Evolutionary conservation across 2,888 invertebrate genomes (phyloP).

Genomic region (Dryococelus australis): DNA sequence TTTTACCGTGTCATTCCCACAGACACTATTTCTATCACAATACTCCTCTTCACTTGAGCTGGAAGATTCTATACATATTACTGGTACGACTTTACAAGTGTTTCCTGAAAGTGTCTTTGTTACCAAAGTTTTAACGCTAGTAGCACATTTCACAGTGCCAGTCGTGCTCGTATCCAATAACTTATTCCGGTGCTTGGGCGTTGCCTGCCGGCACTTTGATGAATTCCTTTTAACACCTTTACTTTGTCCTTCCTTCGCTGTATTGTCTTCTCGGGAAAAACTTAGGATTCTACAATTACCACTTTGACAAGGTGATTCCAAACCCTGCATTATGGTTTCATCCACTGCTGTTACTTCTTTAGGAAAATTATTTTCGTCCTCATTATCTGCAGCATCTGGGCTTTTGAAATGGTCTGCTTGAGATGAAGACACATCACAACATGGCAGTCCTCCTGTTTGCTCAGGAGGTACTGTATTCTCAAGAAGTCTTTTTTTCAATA

Average conservation of each 20-base stretch:
- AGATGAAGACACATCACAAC: background rate
- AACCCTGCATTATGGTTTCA: background rate
- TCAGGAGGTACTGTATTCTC: background rate
- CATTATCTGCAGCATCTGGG: background rate
- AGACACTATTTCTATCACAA: background rate
- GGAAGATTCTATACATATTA: background rate
- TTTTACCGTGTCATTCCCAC: background rate
- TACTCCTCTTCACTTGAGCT: constrained; percentile 11
- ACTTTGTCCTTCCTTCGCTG: background rate
- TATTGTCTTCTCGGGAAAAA: background rate
- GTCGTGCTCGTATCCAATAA: background rate
- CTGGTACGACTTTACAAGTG: background rate
- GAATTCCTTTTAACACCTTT: background rate
- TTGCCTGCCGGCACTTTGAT: background rate
- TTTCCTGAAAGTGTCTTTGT: constrained; percentile 4
- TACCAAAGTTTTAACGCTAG: background rate
- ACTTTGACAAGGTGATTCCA: too few relatives aligned
- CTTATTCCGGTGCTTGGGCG: background rate
- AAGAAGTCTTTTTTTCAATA: background rate
- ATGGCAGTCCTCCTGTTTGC: background rate
- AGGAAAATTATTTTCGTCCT: background rate
- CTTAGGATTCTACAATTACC: too few relatives aligned
- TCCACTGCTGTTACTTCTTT: background rate
- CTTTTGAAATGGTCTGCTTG: background rate
- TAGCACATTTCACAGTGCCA: background rate